These are phyloP conservation scores for Galeopterus variegatus DNA, from an alignment of 2,113 vertebrate species.

Conservation along the genomic window DNA sequence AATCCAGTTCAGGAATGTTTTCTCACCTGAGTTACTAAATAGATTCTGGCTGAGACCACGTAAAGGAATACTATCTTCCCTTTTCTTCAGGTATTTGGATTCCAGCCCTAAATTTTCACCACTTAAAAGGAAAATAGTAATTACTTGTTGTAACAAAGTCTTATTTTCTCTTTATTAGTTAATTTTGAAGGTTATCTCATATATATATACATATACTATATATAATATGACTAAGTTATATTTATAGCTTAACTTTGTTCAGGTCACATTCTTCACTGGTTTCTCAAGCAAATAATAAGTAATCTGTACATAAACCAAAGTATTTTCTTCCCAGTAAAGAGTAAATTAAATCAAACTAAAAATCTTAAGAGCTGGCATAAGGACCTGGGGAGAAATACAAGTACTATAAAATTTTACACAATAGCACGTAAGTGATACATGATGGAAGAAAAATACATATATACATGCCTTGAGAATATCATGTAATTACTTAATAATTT, in stretches of 20 bases:
- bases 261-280: neutral
- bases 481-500: neutral
- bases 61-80: slow-evolving; percentile 94
- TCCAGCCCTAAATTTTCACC: slow-evolving; percentile 91
- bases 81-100: slow-evolving; percentile 95
- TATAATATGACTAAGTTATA: neutral
- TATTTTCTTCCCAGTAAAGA: neutral
- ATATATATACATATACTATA: neutral
- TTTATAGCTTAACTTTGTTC: neutral
- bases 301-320: neutral
- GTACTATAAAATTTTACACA: neutral
- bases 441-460: neutral
- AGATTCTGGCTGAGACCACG: slow-evolving; percentile 92
- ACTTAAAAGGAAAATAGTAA: slow-evolving; percentile 83
- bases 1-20: neutral
- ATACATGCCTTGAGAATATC: neutral
- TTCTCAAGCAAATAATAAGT: slow-evolving; percentile 42
- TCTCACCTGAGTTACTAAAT: slow-evolving; percentile 84
- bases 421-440: neutral
- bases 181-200: neutral
- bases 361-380: neutral
- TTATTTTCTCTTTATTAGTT: slow-evolving; percentile 10
- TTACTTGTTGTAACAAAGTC: neutral
- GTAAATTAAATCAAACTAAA: neutral
- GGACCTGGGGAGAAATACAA: neutral